phyloP scores from a whole-genome alignment of 2,797 vertebrate species.

The Sciurus carolinensis region DNA sequence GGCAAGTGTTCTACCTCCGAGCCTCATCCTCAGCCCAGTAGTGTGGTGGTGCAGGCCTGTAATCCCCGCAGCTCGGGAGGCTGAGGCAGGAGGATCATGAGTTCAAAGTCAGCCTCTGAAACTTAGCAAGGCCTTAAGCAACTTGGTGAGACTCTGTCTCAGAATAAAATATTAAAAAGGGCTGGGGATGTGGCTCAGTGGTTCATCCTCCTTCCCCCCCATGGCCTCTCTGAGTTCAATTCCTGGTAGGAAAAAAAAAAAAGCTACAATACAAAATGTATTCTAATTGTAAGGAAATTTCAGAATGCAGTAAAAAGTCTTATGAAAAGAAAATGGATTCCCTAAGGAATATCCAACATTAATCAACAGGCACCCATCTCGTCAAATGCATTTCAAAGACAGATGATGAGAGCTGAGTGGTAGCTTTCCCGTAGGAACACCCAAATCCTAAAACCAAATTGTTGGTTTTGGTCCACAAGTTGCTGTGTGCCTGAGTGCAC shows the following conservation, averaged over 20 bases:
- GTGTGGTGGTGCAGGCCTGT: neutral
- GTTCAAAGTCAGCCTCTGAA: neutral
- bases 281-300: neutral
- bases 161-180: neutral
- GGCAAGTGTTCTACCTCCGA: too few species aligned
- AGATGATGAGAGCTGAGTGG: neutral
- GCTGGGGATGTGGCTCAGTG: too few species aligned
- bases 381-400: neutral
- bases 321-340: neutral
- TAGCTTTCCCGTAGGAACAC: neutral
- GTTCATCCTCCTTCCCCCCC: too few species aligned
- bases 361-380: too few species aligned
- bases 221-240: neutral
- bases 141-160: neutral
- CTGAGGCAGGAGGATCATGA: neutral
- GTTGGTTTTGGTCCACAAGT: neutral
- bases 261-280: neutral
- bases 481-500: neutral
- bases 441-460: neutral
- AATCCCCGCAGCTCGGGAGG: neutral
- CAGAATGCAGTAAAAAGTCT: neutral
- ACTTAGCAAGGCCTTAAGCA: neutral
- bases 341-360: neutral
- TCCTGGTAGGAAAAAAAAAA: neutral
- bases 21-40: too few species aligned